Evolutionary conservation across 2,113 vertebrate species (phyloP), one percentile per base, ranked within the genome.

Genomic region (Sebastes fasciatus): DNA sequence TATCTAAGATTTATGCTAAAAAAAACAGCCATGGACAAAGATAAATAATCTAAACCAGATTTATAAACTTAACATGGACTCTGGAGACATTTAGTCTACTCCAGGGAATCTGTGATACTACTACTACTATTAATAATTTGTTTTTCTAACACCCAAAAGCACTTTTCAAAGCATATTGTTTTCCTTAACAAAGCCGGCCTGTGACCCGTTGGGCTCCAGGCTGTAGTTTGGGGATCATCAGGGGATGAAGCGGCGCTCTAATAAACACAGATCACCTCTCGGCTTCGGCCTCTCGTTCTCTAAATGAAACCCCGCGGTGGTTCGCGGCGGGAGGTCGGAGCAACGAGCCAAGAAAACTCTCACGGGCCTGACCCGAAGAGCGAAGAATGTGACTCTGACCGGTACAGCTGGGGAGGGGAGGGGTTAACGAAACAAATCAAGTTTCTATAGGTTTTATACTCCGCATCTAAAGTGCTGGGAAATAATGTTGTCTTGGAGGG

Each of bases 231-330:
- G 0, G 71, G 80, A 74, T 74, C 79, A 66, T 80, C 73, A 4
- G 21, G 54, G 69, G 82, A 77, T 7, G 65, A 82, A 55, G 3
- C 3, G 4, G 4, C 17, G 61, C 73, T 74, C 23, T 71, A 14
- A 80, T 52, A 49, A 88, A 80, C 84, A 72, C 9, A 19, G 76
- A 87, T 89, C 82, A 40, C 70, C 66, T 75, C 67, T 81, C 66
- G n/a, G 14, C 34, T 34, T 34, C 34, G 34, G 34, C 34, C 34
- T 34, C 34, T 34, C 34, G 34, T 34, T 34, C 86, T 83, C 55
- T 21, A 45, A 80, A 70, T 8, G 48, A 69, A 88, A 42, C 66
- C 84, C 72, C 1, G 78, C 60, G 0, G 88, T 1, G 69, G 73
- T 5, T 7, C 42, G 2, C 78, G 12, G 80, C 52, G 5, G 69